Percentiles rank a stretch among this genome's conserved stretches.
These are phyloP conservation scores for Heterohyrax brucei DNA, from an alignment of 2,797 vertebrate species.

Conservation along the genomic window DNA sequence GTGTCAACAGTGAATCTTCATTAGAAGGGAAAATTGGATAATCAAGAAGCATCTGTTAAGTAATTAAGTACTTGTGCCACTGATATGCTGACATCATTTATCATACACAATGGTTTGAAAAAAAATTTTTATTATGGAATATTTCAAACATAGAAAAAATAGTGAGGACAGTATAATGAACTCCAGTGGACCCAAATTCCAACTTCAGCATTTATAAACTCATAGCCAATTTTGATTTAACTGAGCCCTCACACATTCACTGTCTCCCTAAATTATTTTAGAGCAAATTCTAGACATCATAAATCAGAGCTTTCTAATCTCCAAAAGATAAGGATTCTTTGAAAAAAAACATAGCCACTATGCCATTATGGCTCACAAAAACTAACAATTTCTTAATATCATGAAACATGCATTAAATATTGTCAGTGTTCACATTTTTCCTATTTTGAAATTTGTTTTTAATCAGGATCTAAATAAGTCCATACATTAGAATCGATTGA, in stretches of 20 bases:
- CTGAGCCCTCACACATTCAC: neutral
- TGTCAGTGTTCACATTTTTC: neutral
- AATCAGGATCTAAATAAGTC: neutral
- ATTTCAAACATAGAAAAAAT: constrained; percentile 5
- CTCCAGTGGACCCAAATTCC: neutral
- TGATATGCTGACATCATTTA: neutral
- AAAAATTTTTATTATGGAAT: neutral
- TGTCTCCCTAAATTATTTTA: neutral
- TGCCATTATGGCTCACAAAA: neutral
- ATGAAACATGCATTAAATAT: constrained; percentile 55
- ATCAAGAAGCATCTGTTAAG: constrained; percentile 26
- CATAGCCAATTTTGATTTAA: neutral
- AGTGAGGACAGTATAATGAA: neutral
- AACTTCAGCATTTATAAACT: neutral
- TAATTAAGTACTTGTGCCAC: neutral
- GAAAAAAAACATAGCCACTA: neutral
- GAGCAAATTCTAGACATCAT: neutral
- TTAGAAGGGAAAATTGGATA: constrained; percentile 25
- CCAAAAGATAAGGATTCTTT: neutral
- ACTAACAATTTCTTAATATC: constrained; percentile 27
- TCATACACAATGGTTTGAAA: neutral
- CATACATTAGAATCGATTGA: neutral
- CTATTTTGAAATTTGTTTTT: neutral
- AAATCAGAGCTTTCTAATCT: neutral
- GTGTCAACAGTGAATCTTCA: constrained; percentile 18